Base-by-base conservation (phyloP, 2,113 vertebrate species). In the Zapornia atra region DNA sequence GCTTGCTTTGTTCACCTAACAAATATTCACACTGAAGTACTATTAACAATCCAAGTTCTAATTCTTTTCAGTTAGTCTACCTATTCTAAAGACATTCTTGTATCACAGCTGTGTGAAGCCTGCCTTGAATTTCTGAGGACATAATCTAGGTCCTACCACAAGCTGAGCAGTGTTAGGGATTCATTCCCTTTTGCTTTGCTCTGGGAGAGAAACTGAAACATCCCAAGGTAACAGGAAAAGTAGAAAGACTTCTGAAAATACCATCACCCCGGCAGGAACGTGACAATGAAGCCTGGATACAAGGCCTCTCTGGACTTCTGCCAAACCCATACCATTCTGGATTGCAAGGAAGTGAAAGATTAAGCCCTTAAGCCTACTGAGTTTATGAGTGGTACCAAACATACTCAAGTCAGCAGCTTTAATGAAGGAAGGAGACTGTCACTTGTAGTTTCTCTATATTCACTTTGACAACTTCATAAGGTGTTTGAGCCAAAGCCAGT, bases 311-410 rank as follows among this genome's bases (percentile, higher is more conserved):
- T 84, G 89, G 84, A 79, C 21, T 71, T 79, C 78, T 79, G 73
- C 77, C 89, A 95, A 79, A 72, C 31, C 50, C 57, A 91, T 42
- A 56, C 73, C 89, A 82, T 42, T 59, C 36, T 64, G 24, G 69
- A 72, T 95, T 72, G 79, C 53, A 87, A 79, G 56, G 72, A 95
- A 91, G 36, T 60, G 70, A 91, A 94, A 89, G 91, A 94, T 48
- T 28, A 89, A 90, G 76, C 57, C 5, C 2, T 56, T 91, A 84
- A 95, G 44, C 34, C 61, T 26, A 78, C 66, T 57, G 65, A 87
- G 17, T 13, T 94, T 44, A 24, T 34, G 46, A 63, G 26, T 48
- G 34, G 86, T 72, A 96, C 72, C 73, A 78, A 92, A 75, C 46
- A 75, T 10, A 63, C 14, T 59, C 56, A 86, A 59, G 53, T 60